phyloP scores from a whole-genome alignment of 64 coral and sea anemone genomes.

The Montipora cactus region DNA sequence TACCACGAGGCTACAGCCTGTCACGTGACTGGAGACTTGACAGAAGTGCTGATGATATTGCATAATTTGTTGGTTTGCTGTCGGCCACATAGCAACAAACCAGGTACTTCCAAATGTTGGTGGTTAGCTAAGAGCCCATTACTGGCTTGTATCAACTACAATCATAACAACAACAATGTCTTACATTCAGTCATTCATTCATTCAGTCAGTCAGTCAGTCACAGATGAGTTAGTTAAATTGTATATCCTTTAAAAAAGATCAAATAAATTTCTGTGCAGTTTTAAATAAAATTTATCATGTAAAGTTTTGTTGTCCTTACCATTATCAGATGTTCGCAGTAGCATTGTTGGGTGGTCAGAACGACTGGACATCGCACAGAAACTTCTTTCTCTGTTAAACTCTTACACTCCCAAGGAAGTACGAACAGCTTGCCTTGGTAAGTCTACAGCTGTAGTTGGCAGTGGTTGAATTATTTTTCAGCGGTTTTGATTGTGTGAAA shows the following conservation, averaged over 20 bases:
- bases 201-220: too few species aligned
- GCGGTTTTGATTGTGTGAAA: too few species aligned
- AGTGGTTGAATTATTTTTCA: too few species aligned
- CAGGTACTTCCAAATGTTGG: constrained; percentile 34
- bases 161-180: too few species aligned
- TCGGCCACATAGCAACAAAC: constrained; percentile 87
- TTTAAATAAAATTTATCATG: background rate
- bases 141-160: too few species aligned
- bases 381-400: constrained; percentile 94
- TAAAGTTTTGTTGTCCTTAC: background rate
- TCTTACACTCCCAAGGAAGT: constrained; percentile 98
- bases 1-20: constrained; percentile 99
- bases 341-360: constrained; percentile 94
- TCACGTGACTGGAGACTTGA: constrained; percentile 97
- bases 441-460: background rate
- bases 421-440: constrained; percentile 80
- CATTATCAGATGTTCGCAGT: constrained; percentile 81
- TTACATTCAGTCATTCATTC: too few species aligned
- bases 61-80: constrained; percentile 88
- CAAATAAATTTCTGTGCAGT: too few species aligned
- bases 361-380: constrained; percentile 93
- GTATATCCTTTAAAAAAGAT: too few species aligned
- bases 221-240: too few species aligned
- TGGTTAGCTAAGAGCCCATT: too few species aligned
- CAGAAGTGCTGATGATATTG: constrained; percentile 82